Percentiles rank a stretch among this genome's conserved stretches.
Conservation (phyloP, 64 coral and sea anemone genomes). For the Montipora cactus region DNA sequence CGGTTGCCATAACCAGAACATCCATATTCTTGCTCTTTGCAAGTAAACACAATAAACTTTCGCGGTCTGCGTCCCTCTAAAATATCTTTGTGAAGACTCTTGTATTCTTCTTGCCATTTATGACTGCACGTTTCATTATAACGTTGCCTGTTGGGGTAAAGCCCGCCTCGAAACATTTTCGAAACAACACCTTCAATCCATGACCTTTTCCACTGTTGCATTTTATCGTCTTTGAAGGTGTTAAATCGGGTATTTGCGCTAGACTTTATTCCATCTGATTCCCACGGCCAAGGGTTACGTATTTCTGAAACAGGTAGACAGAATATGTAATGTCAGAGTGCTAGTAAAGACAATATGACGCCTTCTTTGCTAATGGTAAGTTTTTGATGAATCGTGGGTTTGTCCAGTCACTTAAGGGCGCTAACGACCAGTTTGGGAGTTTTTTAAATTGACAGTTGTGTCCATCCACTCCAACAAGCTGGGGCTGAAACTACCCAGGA, state of each 20-base stretch:
- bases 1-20: constrained; percentile 66
- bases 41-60: constrained; percentile 45
- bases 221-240: neutral
- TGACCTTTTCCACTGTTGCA: neutral
- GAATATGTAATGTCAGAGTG: too few species aligned
- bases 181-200: neutral
- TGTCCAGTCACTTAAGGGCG: too few species aligned
- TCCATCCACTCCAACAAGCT: too few species aligned
- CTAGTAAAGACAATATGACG: too few species aligned
- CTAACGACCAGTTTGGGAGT: too few species aligned
- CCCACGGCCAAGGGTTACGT: too few species aligned
- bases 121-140: constrained; percentile 9
- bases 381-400: too few species aligned
- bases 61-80: neutral
- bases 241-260: neutral
- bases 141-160: neutral
- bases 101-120: constrained; percentile 49
- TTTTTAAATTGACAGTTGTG: too few species aligned
- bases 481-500: too few species aligned
- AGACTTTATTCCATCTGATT: neutral
- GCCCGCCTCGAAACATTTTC: neutral
- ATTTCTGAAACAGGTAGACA: too few species aligned
- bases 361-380: too few species aligned
- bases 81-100: constrained; percentile 55
- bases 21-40: constrained; percentile 13